Conservation (phyloP, 64 coral and sea anemone genomes). For the Trachythela sp. region DNA sequence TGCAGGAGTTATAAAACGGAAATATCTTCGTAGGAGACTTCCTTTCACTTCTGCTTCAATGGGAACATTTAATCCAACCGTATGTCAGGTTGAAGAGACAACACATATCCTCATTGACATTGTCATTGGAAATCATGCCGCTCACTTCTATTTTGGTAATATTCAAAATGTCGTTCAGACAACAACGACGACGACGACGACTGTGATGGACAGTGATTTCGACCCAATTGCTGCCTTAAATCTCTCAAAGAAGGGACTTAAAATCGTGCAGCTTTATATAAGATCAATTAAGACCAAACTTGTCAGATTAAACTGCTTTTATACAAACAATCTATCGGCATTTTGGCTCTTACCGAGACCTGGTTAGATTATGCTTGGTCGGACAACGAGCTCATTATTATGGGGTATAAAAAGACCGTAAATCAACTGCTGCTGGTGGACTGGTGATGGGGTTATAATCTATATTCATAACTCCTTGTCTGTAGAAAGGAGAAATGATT, state of each 20-base stretch:
- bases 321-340: too few species aligned
- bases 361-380: too few species aligned
- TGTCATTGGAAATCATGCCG: slow-evolving; percentile 52
- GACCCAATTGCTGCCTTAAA: slow-evolving; percentile 52
- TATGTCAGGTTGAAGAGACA: slow-evolving; percentile 34
- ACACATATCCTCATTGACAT: too few species aligned
- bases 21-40: slow-evolving; percentile 35
- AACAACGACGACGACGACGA: slow-evolving; percentile 33
- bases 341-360: too few species aligned
- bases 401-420: too few species aligned
- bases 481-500: too few species aligned
- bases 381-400: too few species aligned
- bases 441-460: too few species aligned
- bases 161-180: slow-evolving; percentile 45
- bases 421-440: too few species aligned
- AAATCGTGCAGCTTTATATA: slow-evolving; percentile 30
- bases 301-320: slow-evolving; percentile 36
- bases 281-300: slow-evolving; percentile 46
- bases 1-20: slow-evolving; percentile 30
- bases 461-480: too few species aligned
- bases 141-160: slow-evolving; percentile 58
- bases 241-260: slow-evolving; percentile 51
- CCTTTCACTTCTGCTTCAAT: too few species aligned
- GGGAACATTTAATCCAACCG: slow-evolving; percentile 51
- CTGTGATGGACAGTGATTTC: slow-evolving; percentile 26